phyloP scores from a whole-genome alignment of 2,113 vertebrate genomes.

The Gobio gobio region DNA sequence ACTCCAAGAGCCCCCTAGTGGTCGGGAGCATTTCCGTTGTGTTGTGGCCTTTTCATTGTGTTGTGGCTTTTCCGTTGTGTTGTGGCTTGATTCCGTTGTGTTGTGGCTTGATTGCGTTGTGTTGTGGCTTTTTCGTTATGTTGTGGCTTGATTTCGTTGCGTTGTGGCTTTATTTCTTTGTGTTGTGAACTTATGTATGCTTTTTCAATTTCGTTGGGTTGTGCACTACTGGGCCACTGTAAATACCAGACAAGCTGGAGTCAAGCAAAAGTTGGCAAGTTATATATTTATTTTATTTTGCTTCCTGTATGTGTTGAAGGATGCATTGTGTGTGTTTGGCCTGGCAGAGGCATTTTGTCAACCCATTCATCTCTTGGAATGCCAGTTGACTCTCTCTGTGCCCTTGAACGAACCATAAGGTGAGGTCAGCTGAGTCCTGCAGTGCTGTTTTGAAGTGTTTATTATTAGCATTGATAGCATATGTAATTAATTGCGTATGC shows the following conservation, averaged over 20 bases:
- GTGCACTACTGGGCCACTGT: no score
- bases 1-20: no score
- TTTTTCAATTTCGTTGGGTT: no score
- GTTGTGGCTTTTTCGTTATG: no score
- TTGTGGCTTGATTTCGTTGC: no score
- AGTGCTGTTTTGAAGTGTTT: slow-evolving; percentile 63
- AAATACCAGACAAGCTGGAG: not conserved
- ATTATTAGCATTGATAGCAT: slow-evolving; percentile 73
- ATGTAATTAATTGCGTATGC: slow-evolving; percentile 74
- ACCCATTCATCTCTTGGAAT: slow-evolving; percentile 67
- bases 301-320: not conserved
- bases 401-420: slow-evolving; percentile 71
- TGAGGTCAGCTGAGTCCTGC: slow-evolving; percentile 58
- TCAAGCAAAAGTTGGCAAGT: slow-evolving; percentile 5
- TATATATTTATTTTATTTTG: slow-evolving; percentile 21
- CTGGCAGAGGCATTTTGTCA: slow-evolving; percentile 47
- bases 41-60: no score
- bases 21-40: no score
- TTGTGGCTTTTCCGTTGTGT: no score
- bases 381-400: slow-evolving; percentile 53
- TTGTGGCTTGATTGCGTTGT: no score
- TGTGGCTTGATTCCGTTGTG: no score
- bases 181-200: no score
- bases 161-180: no score
- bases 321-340: slow-evolving; percentile 31